Evolutionary conservation across 2,113 vertebrate species (phyloP).

Genomic region (Jacana jacana): DNA sequence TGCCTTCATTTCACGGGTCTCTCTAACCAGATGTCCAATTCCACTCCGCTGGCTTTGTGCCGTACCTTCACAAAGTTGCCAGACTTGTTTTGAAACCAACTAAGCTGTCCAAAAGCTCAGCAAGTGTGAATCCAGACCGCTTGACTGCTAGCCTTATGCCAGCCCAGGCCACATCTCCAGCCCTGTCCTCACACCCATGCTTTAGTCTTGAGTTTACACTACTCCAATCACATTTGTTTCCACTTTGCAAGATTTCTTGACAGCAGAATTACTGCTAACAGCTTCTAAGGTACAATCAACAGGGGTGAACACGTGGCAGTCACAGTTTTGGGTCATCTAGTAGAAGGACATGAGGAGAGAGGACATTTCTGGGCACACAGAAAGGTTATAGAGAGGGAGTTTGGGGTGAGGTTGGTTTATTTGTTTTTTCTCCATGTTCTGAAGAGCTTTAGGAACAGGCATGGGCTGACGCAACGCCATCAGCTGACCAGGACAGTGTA

Average conservation of each 20-base stretch:
- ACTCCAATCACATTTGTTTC: background rate
- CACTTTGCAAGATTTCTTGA: background rate
- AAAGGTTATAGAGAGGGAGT: background rate
- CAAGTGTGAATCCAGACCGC: background rate
- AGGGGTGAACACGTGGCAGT: background rate
- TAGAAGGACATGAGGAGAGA: background rate
- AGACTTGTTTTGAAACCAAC: constrained; percentile 4
- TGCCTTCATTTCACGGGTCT: background rate
- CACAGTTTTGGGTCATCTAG: background rate
- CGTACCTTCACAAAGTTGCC: background rate
- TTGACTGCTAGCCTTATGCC: background rate
- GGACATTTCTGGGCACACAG: background rate
- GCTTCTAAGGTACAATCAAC: background rate
- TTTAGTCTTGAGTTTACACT: background rate
- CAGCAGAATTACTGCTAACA: background rate
- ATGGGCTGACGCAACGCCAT: background rate
- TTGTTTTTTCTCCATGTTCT: background rate
- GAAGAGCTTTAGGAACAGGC: background rate
- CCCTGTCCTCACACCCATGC: background rate
- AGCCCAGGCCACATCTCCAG: background rate
- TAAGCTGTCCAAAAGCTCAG: background rate
- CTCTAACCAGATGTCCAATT: constrained; percentile 36
- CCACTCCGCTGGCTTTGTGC: background rate
- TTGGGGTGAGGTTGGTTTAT: background rate
- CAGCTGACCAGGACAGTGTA: background rate